Percentiles rank a stretch among this genome's conserved stretches.
Conservation (phyloP, 2,113 vertebrate species). For the Ploceus nigricollis region DNA sequence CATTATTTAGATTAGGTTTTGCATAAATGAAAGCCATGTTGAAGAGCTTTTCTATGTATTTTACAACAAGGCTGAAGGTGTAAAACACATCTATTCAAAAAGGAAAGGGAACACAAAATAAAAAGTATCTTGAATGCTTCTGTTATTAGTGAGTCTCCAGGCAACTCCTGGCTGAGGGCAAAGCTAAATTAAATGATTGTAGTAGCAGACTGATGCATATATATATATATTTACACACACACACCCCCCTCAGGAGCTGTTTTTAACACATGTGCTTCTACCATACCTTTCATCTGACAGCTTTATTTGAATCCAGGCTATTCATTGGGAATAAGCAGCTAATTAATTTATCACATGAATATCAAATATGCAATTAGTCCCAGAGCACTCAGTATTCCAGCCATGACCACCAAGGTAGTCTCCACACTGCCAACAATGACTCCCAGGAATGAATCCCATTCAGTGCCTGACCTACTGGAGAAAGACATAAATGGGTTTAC, state of each 20-base stretch:
- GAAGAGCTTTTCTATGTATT: neutral
- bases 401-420: neutral
- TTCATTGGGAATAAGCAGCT: conserved; percentile 33
- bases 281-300: conserved; percentile 9
- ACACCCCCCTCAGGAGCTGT: neutral
- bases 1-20: neutral
- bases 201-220: conserved; percentile 1
- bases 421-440: neutral
- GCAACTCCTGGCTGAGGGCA: conserved; percentile 17
- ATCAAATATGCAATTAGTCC: conserved; percentile 41
- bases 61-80: neutral
- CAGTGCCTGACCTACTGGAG: neutral
- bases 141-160: conserved; percentile 31
- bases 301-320: conserved; percentile 30
- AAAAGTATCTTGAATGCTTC: neutral
- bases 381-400: neutral
- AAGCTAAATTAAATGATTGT: conserved; percentile 37
- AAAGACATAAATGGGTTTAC: neutral
- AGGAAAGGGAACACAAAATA: neutral
- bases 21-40: neutral
- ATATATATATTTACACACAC: neutral
- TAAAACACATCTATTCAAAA: neutral
- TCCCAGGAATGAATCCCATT: neutral
- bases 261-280: conserved; percentile 13
- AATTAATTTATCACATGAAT: conserved; percentile 59